Percentiles rank a stretch among this genome's conserved stretches.
Conservation (phyloP, 2,888 invertebrate genomes). For the Argyra leucocephala region DNA sequence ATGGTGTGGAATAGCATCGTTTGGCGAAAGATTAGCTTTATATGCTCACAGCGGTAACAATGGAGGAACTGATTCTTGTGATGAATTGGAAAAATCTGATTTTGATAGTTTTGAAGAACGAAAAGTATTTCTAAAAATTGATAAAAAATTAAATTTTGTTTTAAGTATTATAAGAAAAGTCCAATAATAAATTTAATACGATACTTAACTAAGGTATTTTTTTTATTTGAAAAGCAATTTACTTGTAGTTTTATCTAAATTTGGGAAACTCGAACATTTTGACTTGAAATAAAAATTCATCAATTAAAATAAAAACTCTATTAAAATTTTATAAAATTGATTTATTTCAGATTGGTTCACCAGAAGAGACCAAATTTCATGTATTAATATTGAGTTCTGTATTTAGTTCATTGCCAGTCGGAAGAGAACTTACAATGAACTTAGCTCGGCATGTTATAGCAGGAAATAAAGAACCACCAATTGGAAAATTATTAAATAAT, state of each 20-base stretch:
- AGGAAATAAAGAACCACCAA: slow-evolving; percentile 59
- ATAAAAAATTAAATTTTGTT: background rate
- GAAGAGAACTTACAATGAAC: slow-evolving; percentile 73
- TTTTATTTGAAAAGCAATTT: too few relatives aligned
- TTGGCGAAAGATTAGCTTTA: slow-evolving; percentile 55
- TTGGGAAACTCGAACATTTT: too few relatives aligned
- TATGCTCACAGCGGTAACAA: slow-evolving; percentile 42
- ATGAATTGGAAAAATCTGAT: slow-evolving; percentile 63
- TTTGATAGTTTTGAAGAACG: slow-evolving; percentile 56
- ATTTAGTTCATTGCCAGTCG: slow-evolving; percentile 70
- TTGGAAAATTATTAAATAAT: slow-evolving; percentile 56
- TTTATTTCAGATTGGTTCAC: slow-evolving; percentile 56
- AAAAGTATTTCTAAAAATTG: background rate
- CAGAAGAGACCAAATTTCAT: slow-evolving; percentile 74
- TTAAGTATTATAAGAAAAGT: background rate
- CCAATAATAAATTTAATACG: background rate
- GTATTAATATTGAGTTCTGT: slow-evolving; percentile 76
- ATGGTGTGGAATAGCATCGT: slow-evolving; percentile 71
- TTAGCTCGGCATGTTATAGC: slow-evolving; percentile 70
- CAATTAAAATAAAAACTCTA: too few relatives aligned
- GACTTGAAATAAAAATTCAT: too few relatives aligned
- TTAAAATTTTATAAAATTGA: too few relatives aligned
- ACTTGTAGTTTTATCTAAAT: too few relatives aligned
- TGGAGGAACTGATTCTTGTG: slow-evolving; percentile 59
- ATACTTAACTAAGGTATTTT: too few relatives aligned